Evolutionary conservation across 2,113 vertebrate species (phyloP), one percentile per base, ranked within the genome.

Genomic region (Brachyhypopomus occidentalis): DNA sequence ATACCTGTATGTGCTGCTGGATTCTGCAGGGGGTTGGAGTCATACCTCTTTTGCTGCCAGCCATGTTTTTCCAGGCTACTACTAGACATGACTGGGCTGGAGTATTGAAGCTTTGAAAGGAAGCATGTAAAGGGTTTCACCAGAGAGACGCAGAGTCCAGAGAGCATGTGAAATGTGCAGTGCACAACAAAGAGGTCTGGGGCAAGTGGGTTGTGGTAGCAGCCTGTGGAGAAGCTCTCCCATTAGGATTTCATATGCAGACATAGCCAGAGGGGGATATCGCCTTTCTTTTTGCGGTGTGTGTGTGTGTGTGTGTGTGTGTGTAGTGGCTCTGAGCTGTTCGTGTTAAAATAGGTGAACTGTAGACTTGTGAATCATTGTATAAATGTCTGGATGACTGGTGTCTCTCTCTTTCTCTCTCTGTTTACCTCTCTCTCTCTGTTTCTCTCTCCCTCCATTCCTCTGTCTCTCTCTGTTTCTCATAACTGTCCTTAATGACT

Each of bases 331-430:
- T 75, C 17, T 22, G n/a, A 36, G 59, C 41, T 63, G 62, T 80
- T 58, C 80, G 38, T 82, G 55, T 64, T 74, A 78, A 75, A 64
- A 62, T 16, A 78, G 82, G 82, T 88, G 85, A 87, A 86, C 70
- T 59, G 25, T 4, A 8, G 74, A 64, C 83, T 60, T 72, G 72
- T 89, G 89, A 90, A 80, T 88, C 85, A 90, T 45, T 55, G 86
- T 88, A 76, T 88, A 75, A 58, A 25, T 77, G 70, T 45, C 52
- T 30, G 58, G 9, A 52, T 52, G 45, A 52, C 34, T 72, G 80
- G 56, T 59, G 4, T 60, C 23, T 55, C 36, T 79, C 16, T 55
- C n/a, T 6, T 23, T 75, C 12, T 78, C 41, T 59, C 60, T 36
- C 8, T 84, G n/a, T 72, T 55, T 59, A 66, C 55, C 52, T 62